phyloP scores from a whole-genome alignment of 2,797 vertebrate species.

The Phalanger gymnotis region DNA sequence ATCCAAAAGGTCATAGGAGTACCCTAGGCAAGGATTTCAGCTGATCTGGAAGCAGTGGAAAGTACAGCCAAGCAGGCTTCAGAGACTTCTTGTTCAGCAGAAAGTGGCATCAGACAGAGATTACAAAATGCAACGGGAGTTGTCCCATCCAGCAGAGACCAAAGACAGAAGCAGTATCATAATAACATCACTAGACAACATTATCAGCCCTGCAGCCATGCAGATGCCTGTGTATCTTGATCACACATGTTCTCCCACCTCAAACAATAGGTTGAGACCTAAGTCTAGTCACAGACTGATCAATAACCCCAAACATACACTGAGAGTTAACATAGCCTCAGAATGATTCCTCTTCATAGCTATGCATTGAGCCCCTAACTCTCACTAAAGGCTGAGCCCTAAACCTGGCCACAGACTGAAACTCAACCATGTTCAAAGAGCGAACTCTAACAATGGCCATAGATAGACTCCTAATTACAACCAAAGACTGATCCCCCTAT shows the following conservation, averaged over 20 bases:
- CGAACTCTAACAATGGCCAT: not conserved
- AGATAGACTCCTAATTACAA: not conserved
- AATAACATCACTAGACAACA: not conserved
- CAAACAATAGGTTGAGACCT: not conserved
- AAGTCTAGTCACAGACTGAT: not conserved
- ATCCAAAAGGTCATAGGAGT: not conserved
- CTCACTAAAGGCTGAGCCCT: not conserved
- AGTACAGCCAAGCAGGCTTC: not conserved
- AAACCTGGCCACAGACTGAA: not conserved
- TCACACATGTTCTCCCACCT: not conserved
- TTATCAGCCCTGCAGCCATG: not conserved
- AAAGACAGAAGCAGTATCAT: not conserved
- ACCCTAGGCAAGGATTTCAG: not conserved
- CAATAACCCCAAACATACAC: not conserved
- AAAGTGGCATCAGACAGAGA: not conserved
- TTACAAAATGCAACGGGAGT: not conserved
- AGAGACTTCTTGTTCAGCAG: not conserved
- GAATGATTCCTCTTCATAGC: not conserved
- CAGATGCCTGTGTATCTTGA: not conserved
- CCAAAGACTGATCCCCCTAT: not conserved
- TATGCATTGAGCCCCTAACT: not conserved
- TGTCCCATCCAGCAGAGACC: not conserved
- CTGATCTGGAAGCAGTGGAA: not conserved
- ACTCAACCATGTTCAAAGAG: not conserved
- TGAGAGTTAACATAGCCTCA: not conserved